phyloP scores from a whole-genome alignment of 2,797 vertebrate species.

The Rhadinocentrus ornatus region DNA sequence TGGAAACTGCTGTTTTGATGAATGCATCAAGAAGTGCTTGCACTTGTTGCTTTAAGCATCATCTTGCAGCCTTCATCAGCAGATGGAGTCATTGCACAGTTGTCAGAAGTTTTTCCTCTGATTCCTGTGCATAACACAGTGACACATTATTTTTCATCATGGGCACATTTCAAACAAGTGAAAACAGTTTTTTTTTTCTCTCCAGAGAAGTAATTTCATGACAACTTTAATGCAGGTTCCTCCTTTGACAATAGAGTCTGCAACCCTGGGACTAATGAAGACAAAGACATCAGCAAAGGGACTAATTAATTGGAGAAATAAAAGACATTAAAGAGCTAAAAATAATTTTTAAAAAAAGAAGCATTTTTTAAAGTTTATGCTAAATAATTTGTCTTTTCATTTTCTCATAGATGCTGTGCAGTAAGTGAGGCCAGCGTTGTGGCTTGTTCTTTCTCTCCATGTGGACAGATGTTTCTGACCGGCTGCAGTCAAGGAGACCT shows the following conservation, averaged over 20 bases:
- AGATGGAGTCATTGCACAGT: slow-evolving; percentile 20
- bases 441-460: slow-evolving; percentile 88
- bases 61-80: slow-evolving; percentile 18
- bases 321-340: too few relatives aligned
- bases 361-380: too few relatives aligned
- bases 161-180: not conserved
- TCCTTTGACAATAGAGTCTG: not conserved
- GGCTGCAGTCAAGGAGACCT: slow-evolving; percentile 88
- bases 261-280: not conserved
- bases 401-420: slow-evolving; percentile 75
- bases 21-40: too few relatives aligned
- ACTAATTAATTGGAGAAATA: too few relatives aligned
- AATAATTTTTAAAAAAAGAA: too few relatives aligned
- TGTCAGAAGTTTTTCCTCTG: not conserved
- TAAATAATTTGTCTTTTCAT: not conserved
- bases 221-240: not conserved
- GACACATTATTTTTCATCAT: too few relatives aligned
- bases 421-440: slow-evolving; percentile 86
- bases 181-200: not conserved
- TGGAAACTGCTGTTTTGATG: not conserved
- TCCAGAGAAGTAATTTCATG: not conserved
- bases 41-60: too few relatives aligned
- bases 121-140: too few relatives aligned
- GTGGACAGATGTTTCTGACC: slow-evolving; percentile 85
- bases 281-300: not conserved